Percentiles rank a stretch among this genome's conserved stretches.
phyloP scores from a whole-genome alignment of 2,113 vertebrate genomes.

The Gobio gobio region DNA sequence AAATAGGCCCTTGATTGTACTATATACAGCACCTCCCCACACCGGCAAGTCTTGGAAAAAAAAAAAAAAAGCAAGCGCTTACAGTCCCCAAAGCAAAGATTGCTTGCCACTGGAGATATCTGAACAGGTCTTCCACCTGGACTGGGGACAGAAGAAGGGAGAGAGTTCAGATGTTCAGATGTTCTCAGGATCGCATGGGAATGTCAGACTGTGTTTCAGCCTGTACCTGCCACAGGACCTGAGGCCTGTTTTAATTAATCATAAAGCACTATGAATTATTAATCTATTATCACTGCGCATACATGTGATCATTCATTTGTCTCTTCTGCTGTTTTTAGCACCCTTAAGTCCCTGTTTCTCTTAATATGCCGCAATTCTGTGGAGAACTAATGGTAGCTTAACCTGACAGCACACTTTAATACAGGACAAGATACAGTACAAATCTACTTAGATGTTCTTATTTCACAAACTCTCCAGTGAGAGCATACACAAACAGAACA shows the following conservation, averaged over 20 bases:
- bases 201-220: slow-evolving; percentile 70
- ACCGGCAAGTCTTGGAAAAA: neutral
- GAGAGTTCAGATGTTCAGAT: slow-evolving; percentile 55
- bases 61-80: slow-evolving; percentile 38
- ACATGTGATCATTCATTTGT: slow-evolving; percentile 70
- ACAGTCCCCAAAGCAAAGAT: slow-evolving; percentile 48
- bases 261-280: slow-evolving; percentile 80
- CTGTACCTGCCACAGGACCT: slow-evolving; percentile 77
- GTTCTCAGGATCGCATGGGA: slow-evolving; percentile 71
- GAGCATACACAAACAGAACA: slow-evolving; percentile 25
- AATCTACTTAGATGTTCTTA: slow-evolving; percentile 7
- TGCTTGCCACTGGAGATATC: slow-evolving; percentile 33
- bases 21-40: slow-evolving; percentile 12
- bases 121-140: slow-evolving; percentile 52
- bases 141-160: slow-evolving; percentile 51
- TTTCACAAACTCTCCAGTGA: slow-evolving; percentile 29
- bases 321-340: slow-evolving; percentile 60
- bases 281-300: slow-evolving; percentile 75
- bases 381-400: slow-evolving; percentile 58
- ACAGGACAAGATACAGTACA: slow-evolving; percentile 7
- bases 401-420: slow-evolving; percentile 52
- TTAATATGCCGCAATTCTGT: slow-evolving; percentile 62
- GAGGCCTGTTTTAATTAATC: slow-evolving; percentile 81
- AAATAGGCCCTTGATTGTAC: slow-evolving; percentile 34
- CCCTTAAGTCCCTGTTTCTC: slow-evolving; percentile 67